These are phyloP conservation scores for Campoplex nolae DNA, from an alignment of 2,888 invertebrate genomes.

Conservation along the genomic window DNA sequence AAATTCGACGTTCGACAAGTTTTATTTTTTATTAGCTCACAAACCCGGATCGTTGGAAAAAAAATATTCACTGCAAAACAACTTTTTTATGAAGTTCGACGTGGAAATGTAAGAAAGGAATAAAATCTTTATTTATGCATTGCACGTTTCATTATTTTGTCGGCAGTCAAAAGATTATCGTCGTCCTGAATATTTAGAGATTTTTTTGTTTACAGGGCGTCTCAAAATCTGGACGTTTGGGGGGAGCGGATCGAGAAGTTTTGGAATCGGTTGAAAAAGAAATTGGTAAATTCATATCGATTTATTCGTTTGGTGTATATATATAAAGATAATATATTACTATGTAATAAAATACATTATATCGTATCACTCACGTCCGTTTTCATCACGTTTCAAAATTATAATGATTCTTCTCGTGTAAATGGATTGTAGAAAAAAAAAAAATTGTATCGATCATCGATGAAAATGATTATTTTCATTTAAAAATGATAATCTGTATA, in stretches of 20 bases:
- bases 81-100: not conserved
- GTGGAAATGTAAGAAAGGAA: not conserved
- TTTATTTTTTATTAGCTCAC: not conserved
- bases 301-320: not conserved
- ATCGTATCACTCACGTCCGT: constrained; percentile 34
- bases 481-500: not conserved
- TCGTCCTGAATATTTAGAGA: not conserved
- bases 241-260: not conserved
- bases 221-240: not conserved
- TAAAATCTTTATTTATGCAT: not conserved
- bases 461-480: not conserved
- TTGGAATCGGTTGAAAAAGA: not conserved
- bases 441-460: not conserved
- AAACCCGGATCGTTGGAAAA: not conserved
- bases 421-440: not conserved
- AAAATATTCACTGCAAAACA: not conserved
- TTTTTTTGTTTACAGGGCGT: not conserved
- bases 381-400: constrained; percentile 17
- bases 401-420: not conserved
- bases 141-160: not conserved
- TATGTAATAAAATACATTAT: constrained; percentile 63
- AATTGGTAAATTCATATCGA: not conserved
- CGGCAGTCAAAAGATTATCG: not conserved
- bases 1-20: not conserved
- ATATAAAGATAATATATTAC: constrained; percentile 7